Percentiles rank a stretch among this genome's conserved stretches.
Evolutionary conservation across 2,113 vertebrate genomes (phyloP).

Genomic region (Paratilapia polleni): DNA sequence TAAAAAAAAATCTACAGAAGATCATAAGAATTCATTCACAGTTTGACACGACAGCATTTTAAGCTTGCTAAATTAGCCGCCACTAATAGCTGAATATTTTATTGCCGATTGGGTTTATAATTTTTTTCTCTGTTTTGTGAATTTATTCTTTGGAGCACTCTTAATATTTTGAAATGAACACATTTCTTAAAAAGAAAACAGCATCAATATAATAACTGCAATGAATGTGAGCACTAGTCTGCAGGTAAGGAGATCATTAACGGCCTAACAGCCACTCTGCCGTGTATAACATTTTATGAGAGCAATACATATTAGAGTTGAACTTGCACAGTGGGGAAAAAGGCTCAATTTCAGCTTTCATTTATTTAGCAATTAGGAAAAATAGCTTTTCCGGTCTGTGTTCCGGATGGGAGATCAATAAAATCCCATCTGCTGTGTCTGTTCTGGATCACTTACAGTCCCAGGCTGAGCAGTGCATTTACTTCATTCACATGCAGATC

Average conservation of each 20-base stretch:
- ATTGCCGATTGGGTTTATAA: background rate
- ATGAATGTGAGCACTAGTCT: conserved; percentile 36
- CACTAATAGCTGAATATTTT: background rate
- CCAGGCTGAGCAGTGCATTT: conserved; percentile 29
- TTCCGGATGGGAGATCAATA: conserved; percentile 53
- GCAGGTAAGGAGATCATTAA: conserved; percentile 36
- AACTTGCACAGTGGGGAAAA: conserved; percentile 32
- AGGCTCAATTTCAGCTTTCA: conserved; percentile 58
- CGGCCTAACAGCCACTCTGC: conserved; percentile 39
- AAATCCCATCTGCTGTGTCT: conserved; percentile 53
- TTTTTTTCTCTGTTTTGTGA: background rate
- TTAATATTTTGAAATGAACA: background rate
- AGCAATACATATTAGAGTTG: conserved; percentile 11
- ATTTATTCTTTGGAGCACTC: background rate
- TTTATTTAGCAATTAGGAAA: conserved; percentile 60
- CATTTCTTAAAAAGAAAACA: conserved; percentile 19
- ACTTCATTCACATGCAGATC: conserved; percentile 4
- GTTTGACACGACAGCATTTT: background rate
- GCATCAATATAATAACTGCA: conserved; percentile 33
- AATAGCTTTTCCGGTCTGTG: conserved; percentile 52
- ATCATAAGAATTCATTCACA: background rate
- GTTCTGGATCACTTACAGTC: conserved; percentile 15
- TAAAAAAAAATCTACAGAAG: background rate
- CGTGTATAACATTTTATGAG: conserved; percentile 18
- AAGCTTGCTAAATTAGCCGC: background rate